Base-by-base conservation (phyloP, 2,113 vertebrate species). In the Dipodomys ordii region DNA sequence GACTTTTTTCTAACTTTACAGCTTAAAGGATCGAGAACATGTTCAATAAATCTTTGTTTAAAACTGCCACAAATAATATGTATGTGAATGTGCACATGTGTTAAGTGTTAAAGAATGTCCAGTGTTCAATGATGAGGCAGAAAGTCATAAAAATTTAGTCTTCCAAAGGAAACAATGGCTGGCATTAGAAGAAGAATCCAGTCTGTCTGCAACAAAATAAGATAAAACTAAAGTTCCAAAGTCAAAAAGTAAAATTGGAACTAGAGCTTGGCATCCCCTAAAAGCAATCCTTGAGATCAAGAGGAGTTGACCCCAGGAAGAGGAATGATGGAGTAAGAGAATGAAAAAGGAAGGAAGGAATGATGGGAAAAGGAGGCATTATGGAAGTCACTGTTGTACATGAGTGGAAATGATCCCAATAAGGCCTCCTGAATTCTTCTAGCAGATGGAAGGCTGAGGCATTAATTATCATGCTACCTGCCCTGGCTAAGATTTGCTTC, bases 151-250 rank as follows among this genome's bases (percentile, higher is more conserved):
- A 46, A 80, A 71, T 44, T 76, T 81, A 39, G 25, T 77, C 20
- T 81, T 71, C 32, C 32, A 81, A 77, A 16, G 12, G 20, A 82
- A 39, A 46, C 2, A 62, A 44, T 27, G 28, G 20, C 11, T 87
- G 49, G 11, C 30, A 30, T 79, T 69, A 69, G 27, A 10, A 91
- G 18, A 49, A 28, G 39, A 35, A 85, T 88, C 10, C 2, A 80
- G 7, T 23, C 53, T 83, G n/a, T 76, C 81, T 91, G 44, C 69
- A 91, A 77, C 16, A 77, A 88, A 91, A 35, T 91, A 71, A 78
- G 83, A 94, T n/a, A 77, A 81, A 84, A 60, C 25, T 35, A 77
- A 76, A 65, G 60, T 71, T 80, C 64, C 73, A 93, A 77, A 85
- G 68, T 46, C 19, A 84, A 85, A 91, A 77, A 39, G 65, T 76